phyloP scores from a whole-genome alignment of 2,113 vertebrate species.

The Cinclus mexicanus region DNA sequence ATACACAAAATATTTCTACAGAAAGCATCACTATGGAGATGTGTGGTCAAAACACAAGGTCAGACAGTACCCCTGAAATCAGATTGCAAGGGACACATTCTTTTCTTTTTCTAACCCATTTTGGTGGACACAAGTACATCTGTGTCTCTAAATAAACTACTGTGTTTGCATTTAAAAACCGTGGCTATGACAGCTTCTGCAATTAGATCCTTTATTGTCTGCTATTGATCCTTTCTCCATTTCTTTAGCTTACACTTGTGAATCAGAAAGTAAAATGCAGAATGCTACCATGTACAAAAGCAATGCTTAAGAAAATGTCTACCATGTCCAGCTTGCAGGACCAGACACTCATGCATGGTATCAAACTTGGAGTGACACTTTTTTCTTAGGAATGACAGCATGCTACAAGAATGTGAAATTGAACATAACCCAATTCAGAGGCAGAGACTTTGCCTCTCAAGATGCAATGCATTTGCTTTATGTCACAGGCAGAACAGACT shows the following conservation, averaged over 20 bases:
- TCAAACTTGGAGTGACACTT: background rate
- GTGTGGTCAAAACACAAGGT: background rate
- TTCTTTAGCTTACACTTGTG: slow-evolving; percentile 17
- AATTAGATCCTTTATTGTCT: slow-evolving; percentile 29
- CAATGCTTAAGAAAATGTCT: background rate
- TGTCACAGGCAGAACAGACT: background rate
- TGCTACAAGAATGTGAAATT: background rate
- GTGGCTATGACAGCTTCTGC: slow-evolving; percentile 26
- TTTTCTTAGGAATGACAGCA: slow-evolving; percentile 30
- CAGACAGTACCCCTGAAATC: background rate
- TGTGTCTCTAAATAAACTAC: slow-evolving; percentile 16
- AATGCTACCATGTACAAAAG: background rate
- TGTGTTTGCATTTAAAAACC: slow-evolving; percentile 2
- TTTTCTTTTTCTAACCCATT: slow-evolving; percentile 10
- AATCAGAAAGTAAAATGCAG: background rate
- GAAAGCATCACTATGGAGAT: background rate
- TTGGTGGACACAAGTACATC: background rate
- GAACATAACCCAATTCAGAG: background rate
- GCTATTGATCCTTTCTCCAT: slow-evolving; percentile 23
- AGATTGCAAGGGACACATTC: background rate
- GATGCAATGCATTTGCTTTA: background rate
- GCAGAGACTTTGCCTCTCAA: background rate
- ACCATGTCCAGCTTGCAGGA: background rate
- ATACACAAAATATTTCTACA: background rate
- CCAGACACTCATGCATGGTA: background rate